These are phyloP conservation scores for Dryobates pubescens DNA, from an alignment of 2,797 vertebrate genomes.

Conservation along the genomic window DNA sequence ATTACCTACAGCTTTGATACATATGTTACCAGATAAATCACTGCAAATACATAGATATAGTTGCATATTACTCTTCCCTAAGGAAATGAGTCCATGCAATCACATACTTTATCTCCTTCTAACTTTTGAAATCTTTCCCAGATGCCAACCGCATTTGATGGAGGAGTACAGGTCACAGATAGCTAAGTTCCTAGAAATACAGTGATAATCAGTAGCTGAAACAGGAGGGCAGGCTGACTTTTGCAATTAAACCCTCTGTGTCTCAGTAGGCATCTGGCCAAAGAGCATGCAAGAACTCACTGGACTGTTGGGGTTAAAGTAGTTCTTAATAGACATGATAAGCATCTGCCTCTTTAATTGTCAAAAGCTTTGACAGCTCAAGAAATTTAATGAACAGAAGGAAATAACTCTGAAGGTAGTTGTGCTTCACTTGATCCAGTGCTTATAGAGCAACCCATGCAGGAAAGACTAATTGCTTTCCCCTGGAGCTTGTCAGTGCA, in stretches of 20 bases:
- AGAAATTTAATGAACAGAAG: neutral
- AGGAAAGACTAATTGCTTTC: neutral
- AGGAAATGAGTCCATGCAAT: slow-evolving; percentile 35
- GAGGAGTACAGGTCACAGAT: neutral
- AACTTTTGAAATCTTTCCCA: slow-evolving; percentile 24
- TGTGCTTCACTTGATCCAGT: neutral
- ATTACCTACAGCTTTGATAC: slow-evolving; percentile 62
- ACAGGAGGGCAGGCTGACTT: neutral
- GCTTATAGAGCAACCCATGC: neutral
- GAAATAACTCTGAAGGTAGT: neutral
- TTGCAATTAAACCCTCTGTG: neutral
- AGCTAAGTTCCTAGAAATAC: slow-evolving; percentile 11
- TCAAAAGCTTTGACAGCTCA: neutral
- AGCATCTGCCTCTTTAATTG: neutral
- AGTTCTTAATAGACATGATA: neutral
- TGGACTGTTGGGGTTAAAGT: fast-evolving
- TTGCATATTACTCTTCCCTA: slow-evolving; percentile 42
- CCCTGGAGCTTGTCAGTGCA: neutral
- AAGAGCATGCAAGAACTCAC: neutral
- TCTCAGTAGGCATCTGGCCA: neutral
- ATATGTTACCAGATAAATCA: slow-evolving; percentile 66
- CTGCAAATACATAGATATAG: slow-evolving; percentile 10
- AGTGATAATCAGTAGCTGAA: neutral
- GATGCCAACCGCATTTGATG: slow-evolving; percentile 24
- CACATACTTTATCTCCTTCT: slow-evolving; percentile 24